These are phyloP conservation scores for Urocynchramus pylzowi DNA, from an alignment of 2,113 vertebrate genomes.

Conservation along the genomic window DNA sequence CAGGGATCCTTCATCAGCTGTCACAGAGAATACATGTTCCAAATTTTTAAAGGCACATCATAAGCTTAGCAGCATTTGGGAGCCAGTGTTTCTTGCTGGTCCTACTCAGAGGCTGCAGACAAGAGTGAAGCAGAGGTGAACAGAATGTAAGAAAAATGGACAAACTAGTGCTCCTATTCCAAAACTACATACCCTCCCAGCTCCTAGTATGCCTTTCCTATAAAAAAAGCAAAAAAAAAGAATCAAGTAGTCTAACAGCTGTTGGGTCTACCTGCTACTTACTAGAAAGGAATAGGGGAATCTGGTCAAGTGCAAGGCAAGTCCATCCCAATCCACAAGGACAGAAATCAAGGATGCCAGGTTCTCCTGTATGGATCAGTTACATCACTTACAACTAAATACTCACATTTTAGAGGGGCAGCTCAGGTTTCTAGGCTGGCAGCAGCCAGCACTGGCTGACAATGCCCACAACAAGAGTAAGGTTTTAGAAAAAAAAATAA, in stretches of 20 bases:
- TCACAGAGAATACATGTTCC: slow-evolving; percentile 6
- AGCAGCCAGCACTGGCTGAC: background rate
- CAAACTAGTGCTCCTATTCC: slow-evolving; percentile 1
- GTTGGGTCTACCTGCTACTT: background rate
- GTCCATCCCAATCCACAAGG: background rate
- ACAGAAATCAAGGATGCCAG: background rate
- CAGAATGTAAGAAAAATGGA: slow-evolving; percentile 1
- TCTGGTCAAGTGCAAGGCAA: slow-evolving; percentile 21
- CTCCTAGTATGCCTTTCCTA: slow-evolving; percentile 31
- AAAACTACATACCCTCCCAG: background rate
- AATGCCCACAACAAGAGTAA: background rate
- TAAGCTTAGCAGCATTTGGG: slow-evolving; percentile 62
- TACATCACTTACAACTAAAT: background rate
- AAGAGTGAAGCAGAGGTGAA: slow-evolving; percentile 35
- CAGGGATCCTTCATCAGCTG: slow-evolving; percentile 41
- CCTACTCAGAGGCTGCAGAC: slow-evolving; percentile 39
- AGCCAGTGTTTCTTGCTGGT: slow-evolving; percentile 33
- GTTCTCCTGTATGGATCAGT: background rate
- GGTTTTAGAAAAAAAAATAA: background rate
- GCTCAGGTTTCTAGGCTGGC: background rate
- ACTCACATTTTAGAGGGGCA: background rate
- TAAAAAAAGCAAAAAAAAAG: background rate
- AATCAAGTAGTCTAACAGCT: background rate
- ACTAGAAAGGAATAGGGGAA: background rate
- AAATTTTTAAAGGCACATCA: slow-evolving; percentile 55